phyloP scores from a whole-genome alignment of 37 sponge, comb jelly and placozoan genomes.

The Diacarnus erythraeanus region DNA sequence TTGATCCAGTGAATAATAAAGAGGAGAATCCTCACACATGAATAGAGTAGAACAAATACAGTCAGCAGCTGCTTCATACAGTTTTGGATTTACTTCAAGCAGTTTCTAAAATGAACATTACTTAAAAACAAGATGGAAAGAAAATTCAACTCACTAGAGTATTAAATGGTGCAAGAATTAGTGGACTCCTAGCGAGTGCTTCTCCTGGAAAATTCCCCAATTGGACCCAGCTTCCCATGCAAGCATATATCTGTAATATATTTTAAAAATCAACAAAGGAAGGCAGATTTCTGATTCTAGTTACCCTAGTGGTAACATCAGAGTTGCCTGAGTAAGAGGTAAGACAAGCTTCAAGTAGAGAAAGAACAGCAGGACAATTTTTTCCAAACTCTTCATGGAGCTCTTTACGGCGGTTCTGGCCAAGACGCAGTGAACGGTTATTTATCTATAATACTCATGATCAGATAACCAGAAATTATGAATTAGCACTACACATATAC shows the following conservation, averaged over 20 bases:
- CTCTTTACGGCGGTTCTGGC: conserved; percentile 56
- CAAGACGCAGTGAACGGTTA: conserved; percentile 54
- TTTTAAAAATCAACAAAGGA: neutral
- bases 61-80: conserved; percentile 70
- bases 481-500: conserved; percentile 11
- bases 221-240: conserved; percentile 76
- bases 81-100: conserved; percentile 30
- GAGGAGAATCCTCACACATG: conserved; percentile 51
- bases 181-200: conserved; percentile 46
- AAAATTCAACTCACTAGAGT: conserved; percentile 50
- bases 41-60: conserved; percentile 58
- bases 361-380: conserved; percentile 50
- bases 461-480: neutral
- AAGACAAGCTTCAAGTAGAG: conserved; percentile 45
- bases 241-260: conserved; percentile 47
- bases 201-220: conserved; percentile 68
- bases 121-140: neutral
- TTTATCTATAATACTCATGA: conserved; percentile 25
- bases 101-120: conserved; percentile 24
- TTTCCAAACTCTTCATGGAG: conserved; percentile 24
- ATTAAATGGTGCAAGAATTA: conserved; percentile 59
- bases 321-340: conserved; percentile 12
- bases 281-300: neutral
- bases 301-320: conserved; percentile 32
- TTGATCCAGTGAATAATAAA: conserved; percentile 26